A percentile compares a stretch with the other conserved stretches of the same genome.
These are phyloP conservation scores for Ochropacha duplaris DNA, from an alignment of 2,888 invertebrate species.

Conservation along the genomic window DNA sequence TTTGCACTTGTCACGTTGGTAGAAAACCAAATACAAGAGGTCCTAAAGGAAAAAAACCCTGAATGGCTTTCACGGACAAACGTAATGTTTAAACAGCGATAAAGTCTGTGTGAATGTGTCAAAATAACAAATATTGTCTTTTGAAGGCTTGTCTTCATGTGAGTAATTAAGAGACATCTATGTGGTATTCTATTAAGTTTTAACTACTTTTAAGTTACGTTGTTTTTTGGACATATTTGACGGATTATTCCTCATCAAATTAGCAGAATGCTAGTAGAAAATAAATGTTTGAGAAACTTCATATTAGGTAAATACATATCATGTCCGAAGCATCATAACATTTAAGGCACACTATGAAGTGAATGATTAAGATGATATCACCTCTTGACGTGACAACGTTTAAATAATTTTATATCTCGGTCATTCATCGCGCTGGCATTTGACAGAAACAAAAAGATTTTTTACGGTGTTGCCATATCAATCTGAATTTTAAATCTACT, in stretches of 20 bases:
- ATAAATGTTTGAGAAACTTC: not conserved
- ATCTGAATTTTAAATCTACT: constrained; percentile 27
- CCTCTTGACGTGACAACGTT: not conserved
- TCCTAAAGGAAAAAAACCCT: constrained; percentile 66
- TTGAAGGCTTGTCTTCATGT: constrained; percentile 52
- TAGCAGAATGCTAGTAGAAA: no score
- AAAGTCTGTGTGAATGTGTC: constrained; percentile 82
- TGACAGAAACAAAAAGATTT: not conserved
- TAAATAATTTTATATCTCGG: not conserved
- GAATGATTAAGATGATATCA: constrained; percentile 1
- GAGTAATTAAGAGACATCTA: constrained; percentile 58
- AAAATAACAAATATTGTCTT: constrained; percentile 81
- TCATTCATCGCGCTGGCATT: not conserved
- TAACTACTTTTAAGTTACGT: not conserved
- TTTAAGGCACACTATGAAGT: not conserved
- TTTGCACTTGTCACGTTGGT: constrained; percentile 79
- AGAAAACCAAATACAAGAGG: constrained; percentile 75
- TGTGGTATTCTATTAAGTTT: constrained; percentile 8
- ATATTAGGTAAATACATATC: not conserved
- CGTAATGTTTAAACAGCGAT: constrained; percentile 76
- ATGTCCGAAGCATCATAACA: not conserved
- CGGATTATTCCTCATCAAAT: no score
- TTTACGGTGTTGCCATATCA: constrained; percentile 7
- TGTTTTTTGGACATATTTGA: no score
- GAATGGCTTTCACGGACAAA: constrained; percentile 78